These are phyloP conservation scores for Cnemophilus loriae DNA, from an alignment of 2,113 vertebrate genomes.

Conservation along the genomic window DNA sequence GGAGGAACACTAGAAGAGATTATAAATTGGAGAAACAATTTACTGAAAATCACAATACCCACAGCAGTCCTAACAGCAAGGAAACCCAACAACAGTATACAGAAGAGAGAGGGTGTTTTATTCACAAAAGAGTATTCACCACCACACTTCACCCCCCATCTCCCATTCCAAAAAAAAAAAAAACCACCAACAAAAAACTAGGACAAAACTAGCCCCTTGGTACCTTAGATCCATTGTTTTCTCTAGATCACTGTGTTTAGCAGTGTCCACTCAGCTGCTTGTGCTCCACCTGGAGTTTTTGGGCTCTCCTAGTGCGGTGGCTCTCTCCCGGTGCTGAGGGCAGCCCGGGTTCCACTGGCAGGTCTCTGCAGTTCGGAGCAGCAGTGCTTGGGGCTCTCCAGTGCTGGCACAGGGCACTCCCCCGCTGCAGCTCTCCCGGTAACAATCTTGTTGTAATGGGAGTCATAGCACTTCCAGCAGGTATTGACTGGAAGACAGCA, in stretches of 20 bases:
- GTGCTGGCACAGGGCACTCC: neutral
- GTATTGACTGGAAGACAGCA: neutral
- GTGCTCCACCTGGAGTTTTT: neutral
- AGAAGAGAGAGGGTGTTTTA: neutral
- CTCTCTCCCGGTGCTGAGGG: neutral
- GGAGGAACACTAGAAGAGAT: neutral
- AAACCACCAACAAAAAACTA: neutral
- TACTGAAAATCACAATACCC: neutral
- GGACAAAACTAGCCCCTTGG: neutral
- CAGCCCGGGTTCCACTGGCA: rapidly evolving
- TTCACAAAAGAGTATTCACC: neutral
- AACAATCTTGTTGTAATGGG: neutral
- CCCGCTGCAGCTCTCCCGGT: neutral
- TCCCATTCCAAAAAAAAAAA: neutral
- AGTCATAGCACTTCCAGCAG: neutral
- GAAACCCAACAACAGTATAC: too few relatives aligned
- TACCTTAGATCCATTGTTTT: neutral
- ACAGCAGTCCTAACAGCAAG: neutral
- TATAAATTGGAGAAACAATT: neutral
- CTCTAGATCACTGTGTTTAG: neutral
- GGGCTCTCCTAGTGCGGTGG: neutral
- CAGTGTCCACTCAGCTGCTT: neutral
- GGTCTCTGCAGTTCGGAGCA: neutral
- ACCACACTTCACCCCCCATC: neutral
- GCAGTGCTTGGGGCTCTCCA: neutral